Conservation (phyloP, 2,888 invertebrate genomes). For the Epinotia bilunana region DNA sequence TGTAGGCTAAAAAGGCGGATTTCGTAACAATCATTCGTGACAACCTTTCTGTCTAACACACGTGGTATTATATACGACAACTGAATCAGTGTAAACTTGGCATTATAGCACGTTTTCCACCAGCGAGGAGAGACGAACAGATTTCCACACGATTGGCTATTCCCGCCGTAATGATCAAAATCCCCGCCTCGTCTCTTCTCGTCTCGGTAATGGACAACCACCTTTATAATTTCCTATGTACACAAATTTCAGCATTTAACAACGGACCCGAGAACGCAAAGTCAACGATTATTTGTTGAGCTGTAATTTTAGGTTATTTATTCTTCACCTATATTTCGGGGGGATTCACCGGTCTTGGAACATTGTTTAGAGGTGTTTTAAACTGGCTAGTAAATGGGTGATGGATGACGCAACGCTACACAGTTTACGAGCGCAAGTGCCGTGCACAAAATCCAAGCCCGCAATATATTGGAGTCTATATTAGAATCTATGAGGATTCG, state of each 20-base stretch:
- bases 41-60: neutral
- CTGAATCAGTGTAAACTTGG: neutral
- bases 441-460: too few relatives aligned
- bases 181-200: too few relatives aligned
- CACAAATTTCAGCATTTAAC: slow-evolving; percentile 34
- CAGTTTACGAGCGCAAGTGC: too few relatives aligned
- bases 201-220: neutral
- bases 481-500: neutral
- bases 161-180: too few relatives aligned
- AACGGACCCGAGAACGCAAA: slow-evolving; percentile 26
- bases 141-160: too few relatives aligned
- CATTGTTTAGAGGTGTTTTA: neutral
- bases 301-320: slow-evolving; percentile 40
- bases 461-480: neutral
- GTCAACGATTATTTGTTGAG: slow-evolving; percentile 17
- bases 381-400: slow-evolving; percentile 5
- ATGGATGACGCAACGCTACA: neutral
- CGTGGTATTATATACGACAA: neutral
- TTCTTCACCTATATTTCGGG: slow-evolving; percentile 1
- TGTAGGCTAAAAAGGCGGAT: too few relatives aligned
- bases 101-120: neutral
- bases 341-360: neutral
- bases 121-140: too few relatives aligned
- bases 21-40: too few relatives aligned
- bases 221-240: neutral